A percentile compares a stretch with the other conserved stretches of the same genome.
Conservation (phyloP, 2,888 invertebrate species). For the Himalopsyche japonica region DNA sequence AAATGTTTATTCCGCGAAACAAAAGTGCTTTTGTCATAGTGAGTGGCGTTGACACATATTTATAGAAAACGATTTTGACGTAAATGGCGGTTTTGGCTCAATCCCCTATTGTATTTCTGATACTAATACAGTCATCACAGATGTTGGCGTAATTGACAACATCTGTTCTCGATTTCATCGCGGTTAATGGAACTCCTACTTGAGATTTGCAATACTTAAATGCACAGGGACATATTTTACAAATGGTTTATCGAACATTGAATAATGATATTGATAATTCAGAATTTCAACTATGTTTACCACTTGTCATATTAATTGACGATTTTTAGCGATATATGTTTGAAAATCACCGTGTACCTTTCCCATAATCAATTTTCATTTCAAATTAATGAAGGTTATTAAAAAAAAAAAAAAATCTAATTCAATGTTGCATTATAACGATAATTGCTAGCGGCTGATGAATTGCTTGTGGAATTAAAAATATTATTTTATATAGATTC, state of each 20-base stretch:
- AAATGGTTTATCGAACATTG: background rate
- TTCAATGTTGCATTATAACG: too few relatives aligned
- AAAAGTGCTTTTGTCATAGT: background rate
- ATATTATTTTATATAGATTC: too few relatives aligned
- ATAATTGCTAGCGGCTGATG: too few relatives aligned
- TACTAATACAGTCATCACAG: slow-evolving; percentile 37
- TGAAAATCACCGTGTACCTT: too few relatives aligned
- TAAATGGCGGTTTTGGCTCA: background rate
- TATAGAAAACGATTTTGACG: background rate
- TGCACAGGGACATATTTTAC: background rate
- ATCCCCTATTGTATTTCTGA: background rate
- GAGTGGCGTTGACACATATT: background rate
- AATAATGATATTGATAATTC: background rate
- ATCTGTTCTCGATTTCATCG: slow-evolving; percentile 17
- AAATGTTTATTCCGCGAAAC: background rate
- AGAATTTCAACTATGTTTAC: too few relatives aligned
- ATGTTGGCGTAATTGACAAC: slow-evolving; percentile 37
- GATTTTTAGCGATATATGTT: too few relatives aligned
- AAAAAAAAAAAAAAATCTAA: too few relatives aligned
- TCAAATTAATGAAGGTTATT: too few relatives aligned
- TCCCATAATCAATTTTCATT: too few relatives aligned
- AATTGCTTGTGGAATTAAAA: too few relatives aligned
- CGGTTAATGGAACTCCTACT: background rate
- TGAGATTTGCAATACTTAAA: background rate
- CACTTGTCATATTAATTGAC: too few relatives aligned